Evolutionary conservation across 1,140 invertebrate species (phyloP), one percentile per base, ranked within the genome.

Genomic region (Leptestheria dahalacensis): DNA sequence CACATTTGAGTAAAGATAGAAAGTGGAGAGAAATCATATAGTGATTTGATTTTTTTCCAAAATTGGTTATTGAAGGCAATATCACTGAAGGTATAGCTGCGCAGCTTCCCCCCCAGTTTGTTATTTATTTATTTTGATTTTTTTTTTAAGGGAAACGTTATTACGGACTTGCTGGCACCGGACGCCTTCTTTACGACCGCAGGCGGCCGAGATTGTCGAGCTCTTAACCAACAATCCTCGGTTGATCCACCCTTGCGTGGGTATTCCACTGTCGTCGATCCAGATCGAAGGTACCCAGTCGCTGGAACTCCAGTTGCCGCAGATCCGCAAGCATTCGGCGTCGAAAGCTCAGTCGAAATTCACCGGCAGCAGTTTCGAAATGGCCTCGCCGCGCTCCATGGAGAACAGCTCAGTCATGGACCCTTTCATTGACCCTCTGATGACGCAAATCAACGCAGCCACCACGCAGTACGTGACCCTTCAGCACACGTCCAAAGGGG

Each of bases 111-210:
- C n/a, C n/a, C n/a, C n/a, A n/a, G n/a, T n/a, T n/a, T n/a, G n/a
- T n/a, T n/a, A n/a, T n/a, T n/a, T n/a, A n/a, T n/a, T n/a, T n/a
- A n/a, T n/a, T n/a, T n/a, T n/a, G n/a, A n/a, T n/a, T 54, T 47
- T 58, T 57, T n/a, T n/a, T 53, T 59, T 55, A 62, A 88, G 86
- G 61, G 80, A 84, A 69, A 77, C 72, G 29, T 71, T 93, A 46
- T 78, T 92, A 55, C 77, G 79, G 63, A 79, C 80, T 1, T 92
- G 88, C 70, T 91, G 88, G 86, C 77, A 78, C 26, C 74, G 74
- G 52, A 81, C 86, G 21, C 72, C 79, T n/a, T 75, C 77, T 26
- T 77, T 81, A 61, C 77, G 90, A 1, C 86, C 87, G 2, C 77
- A 79, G 9, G 85, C 88, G 0, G 76, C 77, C 0, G 83, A 87